Evolutionary conservation across 2,888 invertebrate species (phyloP).

Genomic region (Galerucella nymphaeae): DNA sequence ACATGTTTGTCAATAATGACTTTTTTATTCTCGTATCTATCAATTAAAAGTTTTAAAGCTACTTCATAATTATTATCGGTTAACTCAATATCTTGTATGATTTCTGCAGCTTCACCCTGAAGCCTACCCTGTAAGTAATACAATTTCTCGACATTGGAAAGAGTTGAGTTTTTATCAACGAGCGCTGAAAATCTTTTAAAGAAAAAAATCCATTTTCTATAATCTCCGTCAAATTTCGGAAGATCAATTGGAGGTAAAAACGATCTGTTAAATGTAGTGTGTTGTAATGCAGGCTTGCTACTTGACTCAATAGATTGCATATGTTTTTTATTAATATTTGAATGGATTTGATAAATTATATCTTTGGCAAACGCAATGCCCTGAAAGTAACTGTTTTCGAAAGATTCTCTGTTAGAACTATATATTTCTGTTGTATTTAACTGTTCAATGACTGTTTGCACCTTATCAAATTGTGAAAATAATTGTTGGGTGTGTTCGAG

Average conservation of each 20-base stretch:
- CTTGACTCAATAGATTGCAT: too few species aligned
- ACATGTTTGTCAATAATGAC: slow-evolving; percentile 7
- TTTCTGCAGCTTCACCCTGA: background rate
- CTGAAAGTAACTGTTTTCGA: background rate
- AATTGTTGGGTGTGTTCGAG: background rate
- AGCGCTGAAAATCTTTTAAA: background rate
- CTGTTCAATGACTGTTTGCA: background rate
- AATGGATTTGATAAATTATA: too few species aligned
- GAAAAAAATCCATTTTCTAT: slow-evolving; percentile 2
- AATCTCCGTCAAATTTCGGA: background rate
- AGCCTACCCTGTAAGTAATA: slow-evolving; percentile 12
- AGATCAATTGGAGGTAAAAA: slow-evolving; percentile 4
- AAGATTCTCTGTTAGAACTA: background rate
- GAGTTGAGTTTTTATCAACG: background rate
- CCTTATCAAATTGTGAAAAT: background rate
- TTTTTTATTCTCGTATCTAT: slow-evolving; percentile 5
- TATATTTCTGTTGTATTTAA: background rate
- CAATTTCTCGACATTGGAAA: slow-evolving; percentile 1
- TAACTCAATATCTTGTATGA: slow-evolving; percentile 12
- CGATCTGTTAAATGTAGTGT: background rate
- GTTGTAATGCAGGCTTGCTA: too few species aligned
- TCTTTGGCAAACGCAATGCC: too few species aligned
- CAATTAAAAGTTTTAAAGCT: background rate
- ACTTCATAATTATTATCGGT: background rate
- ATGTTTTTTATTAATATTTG: too few species aligned